phyloP scores from a whole-genome alignment of 2,888 invertebrate species.

The Nomada goodeniana region DNA sequence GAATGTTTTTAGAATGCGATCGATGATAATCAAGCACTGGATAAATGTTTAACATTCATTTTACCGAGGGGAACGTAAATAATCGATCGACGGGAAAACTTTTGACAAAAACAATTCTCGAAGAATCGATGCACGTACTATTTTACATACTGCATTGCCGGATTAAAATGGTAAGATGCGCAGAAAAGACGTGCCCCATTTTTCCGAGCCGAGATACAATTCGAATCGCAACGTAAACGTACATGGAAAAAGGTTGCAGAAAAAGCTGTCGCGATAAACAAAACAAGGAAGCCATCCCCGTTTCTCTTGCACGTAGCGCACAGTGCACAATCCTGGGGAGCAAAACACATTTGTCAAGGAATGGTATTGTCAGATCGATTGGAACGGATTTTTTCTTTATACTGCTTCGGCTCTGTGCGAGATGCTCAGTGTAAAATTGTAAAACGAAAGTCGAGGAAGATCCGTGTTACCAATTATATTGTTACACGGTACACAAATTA shows the following conservation, averaged over 20 bases:
- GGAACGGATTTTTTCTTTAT: conserved; percentile 20
- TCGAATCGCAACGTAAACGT: neutral
- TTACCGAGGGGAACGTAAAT: neutral
- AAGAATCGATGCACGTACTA: too few relatives aligned
- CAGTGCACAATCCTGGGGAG: conserved; percentile 10
- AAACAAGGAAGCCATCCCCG: neutral
- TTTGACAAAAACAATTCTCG: neutral
- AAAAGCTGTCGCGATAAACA: neutral
- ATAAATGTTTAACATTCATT: too few relatives aligned
- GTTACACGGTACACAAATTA: too few relatives aligned
- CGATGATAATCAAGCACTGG: neutral
- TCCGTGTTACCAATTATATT: too few relatives aligned
- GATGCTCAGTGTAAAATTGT: neutral
- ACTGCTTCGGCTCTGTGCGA: neutral
- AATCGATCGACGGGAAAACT: neutral
- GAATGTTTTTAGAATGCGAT: neutral
- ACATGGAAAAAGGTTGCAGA: neutral
- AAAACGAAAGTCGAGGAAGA: too few relatives aligned
- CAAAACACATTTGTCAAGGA: conserved; percentile 33
- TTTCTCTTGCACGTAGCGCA: neutral
- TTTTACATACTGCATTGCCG: too few relatives aligned
- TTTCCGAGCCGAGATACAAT: neutral
- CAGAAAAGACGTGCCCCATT: neutral
- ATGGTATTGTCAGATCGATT: conserved; percentile 19
- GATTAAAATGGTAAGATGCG: neutral